Base-by-base conservation (phyloP, 2,797 vertebrate genomes). In the Neolamprologus multifasciatus region DNA sequence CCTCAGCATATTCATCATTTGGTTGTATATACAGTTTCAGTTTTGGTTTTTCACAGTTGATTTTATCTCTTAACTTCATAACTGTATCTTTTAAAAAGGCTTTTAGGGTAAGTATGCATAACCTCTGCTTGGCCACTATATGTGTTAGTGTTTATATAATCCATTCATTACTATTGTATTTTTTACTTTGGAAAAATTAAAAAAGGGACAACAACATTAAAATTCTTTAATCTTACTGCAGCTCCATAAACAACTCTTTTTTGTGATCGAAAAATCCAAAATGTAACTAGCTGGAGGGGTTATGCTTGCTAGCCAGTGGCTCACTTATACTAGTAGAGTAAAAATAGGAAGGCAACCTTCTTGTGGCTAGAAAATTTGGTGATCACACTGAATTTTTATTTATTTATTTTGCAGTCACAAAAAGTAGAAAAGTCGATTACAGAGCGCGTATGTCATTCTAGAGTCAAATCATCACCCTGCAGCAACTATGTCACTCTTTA, bases 401-500 rank as follows among this genome's bases (percentile, higher is more conserved):
- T 64, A 21, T 67, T 67, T 38, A 36, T 64, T 62, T 64, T 5
- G 19, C 10, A 19, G 31, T 64, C 31, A 36, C 17, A 64, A 64
- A 64, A 64, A 64, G 1, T 19, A 19, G 17, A 33, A 12, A 36
- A 2, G 17, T 64, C 31, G 0, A 67, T 33, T 8, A 12, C 62
- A 36, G 19, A 71, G 67, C 6, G 0, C 21, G 3, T 23, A 7
- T 26, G 38, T 45, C n/a, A 43, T 71, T 45, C 14, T 26, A 16
- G 38, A 26, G 13, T 71, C 14, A 71, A 45, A 71, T 43, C 67
- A 10, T 4, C 21, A 26, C 17, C 21, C 67, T 5, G 38, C 14
- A 26, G 5, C 21, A 45, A 71, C 38, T 26, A 69, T 40, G 33
- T 40, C 36, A 67, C 62, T 67, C 12, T 67, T 67, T 67, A 9